These are phyloP conservation scores for Armadillidium nasatum DNA, from an alignment of 1,140 invertebrate species.

Conservation along the genomic window DNA sequence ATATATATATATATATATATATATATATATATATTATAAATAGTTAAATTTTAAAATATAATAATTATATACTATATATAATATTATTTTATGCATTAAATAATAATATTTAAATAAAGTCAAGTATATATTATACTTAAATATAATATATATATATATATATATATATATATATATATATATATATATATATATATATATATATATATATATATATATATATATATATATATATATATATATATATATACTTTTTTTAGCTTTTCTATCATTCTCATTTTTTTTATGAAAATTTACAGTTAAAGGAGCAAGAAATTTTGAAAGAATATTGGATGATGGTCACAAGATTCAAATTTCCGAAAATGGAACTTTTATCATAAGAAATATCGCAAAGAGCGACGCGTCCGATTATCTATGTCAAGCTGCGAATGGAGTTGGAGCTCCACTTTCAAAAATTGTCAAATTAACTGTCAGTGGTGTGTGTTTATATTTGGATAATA, in stretches of 20 bases:
- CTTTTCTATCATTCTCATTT: too few species aligned
- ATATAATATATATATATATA: too few species aligned
- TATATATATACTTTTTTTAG: neutral
- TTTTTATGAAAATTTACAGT: neutral
- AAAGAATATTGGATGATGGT: neutral
- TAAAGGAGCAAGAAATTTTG: neutral
- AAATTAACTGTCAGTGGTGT: constrained; percentile 20
- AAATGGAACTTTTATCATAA: neutral
- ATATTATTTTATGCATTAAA: too few species aligned
- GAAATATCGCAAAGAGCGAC: neutral
- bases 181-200: constrained; percentile 8
- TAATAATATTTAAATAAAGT: too few species aligned
- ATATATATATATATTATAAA: too few species aligned
- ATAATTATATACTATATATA: too few species aligned
- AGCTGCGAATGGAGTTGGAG: constrained; percentile 26
- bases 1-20: too few species aligned
- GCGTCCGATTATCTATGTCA: constrained; percentile 21
- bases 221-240: constrained; percentile 14
- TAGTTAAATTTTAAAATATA: too few species aligned
- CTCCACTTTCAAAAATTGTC: constrained; percentile 16
- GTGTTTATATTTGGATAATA: neutral
- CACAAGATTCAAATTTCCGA: neutral
- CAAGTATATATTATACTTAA: too few species aligned
- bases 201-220: constrained; percentile 15
- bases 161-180: too few species aligned